Conservation (phyloP, 2,888 invertebrate species). For the Tenthredo distinguenda region DNA sequence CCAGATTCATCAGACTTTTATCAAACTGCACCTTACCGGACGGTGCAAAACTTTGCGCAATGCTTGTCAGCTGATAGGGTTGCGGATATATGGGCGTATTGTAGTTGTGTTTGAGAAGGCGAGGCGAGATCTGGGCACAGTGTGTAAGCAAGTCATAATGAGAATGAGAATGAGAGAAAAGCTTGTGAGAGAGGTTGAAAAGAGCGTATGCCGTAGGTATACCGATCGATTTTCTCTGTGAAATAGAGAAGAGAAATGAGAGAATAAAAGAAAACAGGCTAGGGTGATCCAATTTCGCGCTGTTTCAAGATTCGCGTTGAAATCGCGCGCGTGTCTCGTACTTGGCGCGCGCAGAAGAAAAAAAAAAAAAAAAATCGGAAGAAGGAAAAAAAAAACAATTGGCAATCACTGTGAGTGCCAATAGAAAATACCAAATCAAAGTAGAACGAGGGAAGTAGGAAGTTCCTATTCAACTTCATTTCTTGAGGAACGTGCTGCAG, state of each 20-base stretch:
- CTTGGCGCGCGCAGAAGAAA: neutral
- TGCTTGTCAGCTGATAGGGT: conserved; percentile 2
- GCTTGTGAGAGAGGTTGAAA: neutral
- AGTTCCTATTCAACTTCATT: conserved; percentile 41
- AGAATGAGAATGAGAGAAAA: neutral
- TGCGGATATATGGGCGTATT: conserved; percentile 33
- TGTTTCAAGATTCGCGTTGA: conserved; percentile 44
- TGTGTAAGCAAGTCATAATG: neutral
- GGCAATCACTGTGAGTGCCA: conserved; percentile 37
- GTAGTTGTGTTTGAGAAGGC: neutral
- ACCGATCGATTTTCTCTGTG: neutral
- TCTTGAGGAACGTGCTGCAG: conserved; percentile 9
- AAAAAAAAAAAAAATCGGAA: neutral
- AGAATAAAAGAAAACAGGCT: conserved; percentile 41
- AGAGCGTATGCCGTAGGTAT: neutral
- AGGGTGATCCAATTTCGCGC: conserved; percentile 45
- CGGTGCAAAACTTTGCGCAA: neutral
- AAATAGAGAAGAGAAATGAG: conserved; percentile 20
- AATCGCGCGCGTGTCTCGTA: neutral
- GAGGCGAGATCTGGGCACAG: neutral
- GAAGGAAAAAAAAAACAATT: conserved; percentile 19
- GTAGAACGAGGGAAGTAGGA: conserved; percentile 16
- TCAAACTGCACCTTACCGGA: neutral
- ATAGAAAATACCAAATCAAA: conserved; percentile 42
- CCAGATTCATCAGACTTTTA: neutral